Evolutionary conservation across 2,888 invertebrate species (phyloP).

Genomic region (Drosophila subsilvestris): DNA sequence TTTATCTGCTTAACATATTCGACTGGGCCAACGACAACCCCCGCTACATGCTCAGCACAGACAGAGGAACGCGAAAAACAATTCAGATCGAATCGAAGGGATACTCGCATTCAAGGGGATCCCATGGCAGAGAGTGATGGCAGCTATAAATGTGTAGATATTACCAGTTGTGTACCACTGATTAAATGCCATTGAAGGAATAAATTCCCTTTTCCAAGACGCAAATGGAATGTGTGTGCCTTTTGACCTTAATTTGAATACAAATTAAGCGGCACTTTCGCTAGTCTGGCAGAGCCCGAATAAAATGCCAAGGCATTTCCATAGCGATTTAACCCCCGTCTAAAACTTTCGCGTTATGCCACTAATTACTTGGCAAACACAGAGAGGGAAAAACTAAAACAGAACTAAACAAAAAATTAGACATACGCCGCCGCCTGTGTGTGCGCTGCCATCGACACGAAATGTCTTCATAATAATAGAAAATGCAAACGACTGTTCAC

Average conservation of each 20-base stretch:
- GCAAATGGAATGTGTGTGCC: conserved; percentile 27
- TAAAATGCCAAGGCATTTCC: conserved; percentile 59
- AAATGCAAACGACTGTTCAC: conserved; percentile 62
- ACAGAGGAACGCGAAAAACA: conserved; percentile 62
- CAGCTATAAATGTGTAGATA: conserved; percentile 69
- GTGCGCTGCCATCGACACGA: conserved; percentile 58
- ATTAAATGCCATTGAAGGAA: conserved; percentile 70
- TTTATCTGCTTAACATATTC: conserved; percentile 71
- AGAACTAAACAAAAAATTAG: conserved; percentile 49
- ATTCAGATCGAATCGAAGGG: conserved; percentile 71
- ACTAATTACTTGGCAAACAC: conserved; percentile 73
- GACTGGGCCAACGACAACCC: conserved; percentile 35
- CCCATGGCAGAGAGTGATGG: conserved; percentile 6
- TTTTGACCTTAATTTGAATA: conserved; percentile 78
- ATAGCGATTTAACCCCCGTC: conserved; percentile 26
- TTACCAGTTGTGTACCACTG: conserved; percentile 42
- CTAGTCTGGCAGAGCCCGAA: conserved; percentile 30
- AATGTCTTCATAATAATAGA: conserved; percentile 71
- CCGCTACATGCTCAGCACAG: conserved; percentile 31
- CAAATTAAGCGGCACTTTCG: conserved; percentile 42
- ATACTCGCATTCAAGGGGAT: conserved; percentile 42
- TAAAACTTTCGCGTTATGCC: conserved; percentile 20
- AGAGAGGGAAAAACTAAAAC: conserved; percentile 44
- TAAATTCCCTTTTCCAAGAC: conserved; percentile 52
- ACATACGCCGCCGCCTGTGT: conserved; percentile 49